phyloP scores from a whole-genome alignment of 2,888 invertebrate genomes.

The Desoria tigrina region DNA sequence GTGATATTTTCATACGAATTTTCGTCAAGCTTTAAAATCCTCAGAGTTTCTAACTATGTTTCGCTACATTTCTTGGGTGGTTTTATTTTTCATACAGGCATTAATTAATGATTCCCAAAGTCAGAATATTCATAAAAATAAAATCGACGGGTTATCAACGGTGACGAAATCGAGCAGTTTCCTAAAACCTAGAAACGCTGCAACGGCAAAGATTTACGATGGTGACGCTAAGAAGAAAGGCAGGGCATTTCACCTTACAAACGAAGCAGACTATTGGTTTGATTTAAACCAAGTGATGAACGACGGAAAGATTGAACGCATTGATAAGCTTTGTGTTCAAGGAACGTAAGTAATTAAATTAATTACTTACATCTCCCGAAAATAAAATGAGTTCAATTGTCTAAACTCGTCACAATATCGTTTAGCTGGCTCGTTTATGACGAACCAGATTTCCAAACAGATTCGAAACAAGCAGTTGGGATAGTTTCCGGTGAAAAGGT shows the following conservation, averaged over 20 bases:
- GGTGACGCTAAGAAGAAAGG: not conserved
- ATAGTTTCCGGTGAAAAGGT: slow-evolving; percentile 4
- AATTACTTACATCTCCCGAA: not conserved
- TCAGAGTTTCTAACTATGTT: too few relatives aligned
- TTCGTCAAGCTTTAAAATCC: too few relatives aligned
- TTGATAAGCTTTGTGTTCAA: slow-evolving; percentile 4
- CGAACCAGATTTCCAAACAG: not conserved
- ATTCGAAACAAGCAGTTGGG: not conserved
- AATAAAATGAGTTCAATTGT: not conserved
- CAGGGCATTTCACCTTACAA: not conserved
- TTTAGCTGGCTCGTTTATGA: slow-evolving; percentile 8
- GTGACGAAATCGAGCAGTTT: too few relatives aligned
- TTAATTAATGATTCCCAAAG: too few relatives aligned
- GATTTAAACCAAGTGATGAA: not conserved
- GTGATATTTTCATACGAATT: too few relatives aligned
- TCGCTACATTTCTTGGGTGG: too few relatives aligned
- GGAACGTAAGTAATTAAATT: slow-evolving; percentile 1
- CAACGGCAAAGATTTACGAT: too few relatives aligned
- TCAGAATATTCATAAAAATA: too few relatives aligned
- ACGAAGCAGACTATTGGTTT: not conserved
- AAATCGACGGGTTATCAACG: too few relatives aligned
- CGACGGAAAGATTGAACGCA: not conserved
- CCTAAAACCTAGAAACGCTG: too few relatives aligned
- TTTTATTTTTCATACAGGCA: too few relatives aligned
- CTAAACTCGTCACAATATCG: too few relatives aligned